Evolutionary conservation across 1,140 invertebrate genomes (phyloP).

Genomic region (Neodiprion virginianus): DNA sequence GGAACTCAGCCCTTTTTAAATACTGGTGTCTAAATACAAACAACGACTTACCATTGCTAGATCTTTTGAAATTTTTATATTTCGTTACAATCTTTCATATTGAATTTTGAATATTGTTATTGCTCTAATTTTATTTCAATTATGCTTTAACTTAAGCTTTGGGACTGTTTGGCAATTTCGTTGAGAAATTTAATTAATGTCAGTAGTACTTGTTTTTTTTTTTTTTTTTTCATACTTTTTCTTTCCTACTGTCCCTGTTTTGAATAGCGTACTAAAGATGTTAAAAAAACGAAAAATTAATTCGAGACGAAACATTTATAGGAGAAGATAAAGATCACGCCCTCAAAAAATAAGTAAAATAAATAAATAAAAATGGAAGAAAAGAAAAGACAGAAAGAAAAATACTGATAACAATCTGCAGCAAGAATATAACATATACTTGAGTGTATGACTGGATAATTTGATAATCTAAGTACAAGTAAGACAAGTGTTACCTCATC

Average conservation of each 20-base stretch:
- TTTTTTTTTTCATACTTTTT: neutral
- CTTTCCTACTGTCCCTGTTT: neutral
- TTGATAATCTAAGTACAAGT: constrained; percentile 66
- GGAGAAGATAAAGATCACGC: neutral
- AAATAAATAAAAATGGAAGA: neutral
- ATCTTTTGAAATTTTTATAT: too few species aligned
- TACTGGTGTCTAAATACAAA: neutral
- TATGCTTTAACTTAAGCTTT: constrained; percentile 33
- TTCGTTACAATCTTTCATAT: too few species aligned
- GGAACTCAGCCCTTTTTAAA: constrained; percentile 19
- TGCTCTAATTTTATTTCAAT: neutral
- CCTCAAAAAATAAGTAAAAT: neutral
- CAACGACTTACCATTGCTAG: constrained; percentile 5
- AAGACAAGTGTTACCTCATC: constrained; percentile 67
- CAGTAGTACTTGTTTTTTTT: neutral
- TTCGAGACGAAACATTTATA: neutral
- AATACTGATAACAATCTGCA: constrained; percentile 45
- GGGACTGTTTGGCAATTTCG: constrained; percentile 56
- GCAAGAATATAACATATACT: constrained; percentile 49
- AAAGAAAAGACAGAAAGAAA: neutral
- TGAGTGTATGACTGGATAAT: constrained; percentile 64
- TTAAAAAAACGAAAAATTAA: constrained; percentile 4
- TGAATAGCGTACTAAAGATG: neutral
- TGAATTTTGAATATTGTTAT: constrained; percentile 17
- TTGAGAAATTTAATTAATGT: constrained; percentile 39